Base-by-base conservation (phyloP, 1,140 invertebrate genomes). In the Saccostrea echinata region DNA sequence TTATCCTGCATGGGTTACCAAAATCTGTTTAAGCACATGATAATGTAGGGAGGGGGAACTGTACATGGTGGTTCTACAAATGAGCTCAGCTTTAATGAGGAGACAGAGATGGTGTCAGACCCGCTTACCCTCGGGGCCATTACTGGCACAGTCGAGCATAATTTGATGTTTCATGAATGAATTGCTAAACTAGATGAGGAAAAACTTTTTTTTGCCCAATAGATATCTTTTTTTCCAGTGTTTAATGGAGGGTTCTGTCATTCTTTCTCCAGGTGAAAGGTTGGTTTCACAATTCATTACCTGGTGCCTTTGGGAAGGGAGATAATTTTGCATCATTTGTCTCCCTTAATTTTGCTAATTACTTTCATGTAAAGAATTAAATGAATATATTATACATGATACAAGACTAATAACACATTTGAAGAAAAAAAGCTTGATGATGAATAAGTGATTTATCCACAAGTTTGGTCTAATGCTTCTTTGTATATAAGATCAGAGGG, bases 141-240 rank as follows among this genome's bases (percentile, higher is more conserved):
- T 18, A 33, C 18, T 82, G 35, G 80, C 76, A 85, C 88, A 85
- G 57, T 71, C 76, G 61, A 76, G 71, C 84, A 87, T 89, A 89
- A 89, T 87, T 68, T 84, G 85, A 89, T 89, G 85, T 68, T 83
- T 89, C 84, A 53, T 57, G 86, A 86, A 55, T 85, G 88, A 89
- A 85, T 89, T 87, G 27, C 43, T 82, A 55, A 85, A 51, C 84
- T 53, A 61, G 52, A 57, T 43, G 71, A 57, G 71, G 24, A 76
- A 30, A 84, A 61, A 61, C 18, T 84, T 27, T 61, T 61, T 84
- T 21, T 83, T 51, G 35, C 53, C 52, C 83, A 84, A 8, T 35
- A 61, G 52, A 84, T 82, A 43, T 51, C 81, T 35, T 84, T 33
- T 83, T 61, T 57, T 84, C 83, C 83, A 61, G 53, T 61, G n/a